Base-by-base conservation (phyloP, 2,113 vertebrate genomes). In the Toxotes jaculatrix region DNA sequence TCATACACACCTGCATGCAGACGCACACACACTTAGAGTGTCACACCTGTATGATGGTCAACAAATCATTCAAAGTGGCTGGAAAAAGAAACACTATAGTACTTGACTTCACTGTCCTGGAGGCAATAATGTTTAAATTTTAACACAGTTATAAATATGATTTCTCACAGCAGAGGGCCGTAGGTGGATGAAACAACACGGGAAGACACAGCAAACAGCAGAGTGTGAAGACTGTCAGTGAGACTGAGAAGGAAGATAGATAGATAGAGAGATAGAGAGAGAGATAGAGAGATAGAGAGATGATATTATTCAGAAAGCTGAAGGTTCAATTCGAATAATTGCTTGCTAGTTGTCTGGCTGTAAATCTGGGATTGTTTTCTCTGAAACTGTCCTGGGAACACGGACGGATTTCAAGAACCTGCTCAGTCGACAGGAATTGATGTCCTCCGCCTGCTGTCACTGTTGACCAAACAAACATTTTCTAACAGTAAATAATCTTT, bases 111-210 rank as follows among this genome's bases (percentile, higher is more conserved):
- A 49, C 17, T 56, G 51, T 74, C 34, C 21, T 12, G 3, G 27
- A 76, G 11, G n/a, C 6, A 55, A 21, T 19, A 45, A 40, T 7
- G 71, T 76, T 70, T 53, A 17, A 66, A 62, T 53, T 70, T 61
- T 45, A 83, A 76, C 79, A 80, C 59, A 0, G 70, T 85, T 87
- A 65, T 87, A 78, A 87, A 85, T 85, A 83, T 66, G 82, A 82
- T 76, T 85, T 83, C 60, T 85, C 77, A 49, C 80, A 78, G 61
- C 89, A 85, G 85, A 79, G 77, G 74, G 87, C 42, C 34, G 87
- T 80, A 85, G 87, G 89, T 70, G 87, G 81, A 75, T 21, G 59
- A 80, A 85, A 85, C 76, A 80, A 86, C 71, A 76, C 80, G 63
- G 53, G 32, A 75, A 83, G 53, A 80, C 7, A 49, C 69, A 23